Base-by-base conservation (phyloP, 1,140 invertebrate genomes). In the Leptestheria dahalacensis region DNA sequence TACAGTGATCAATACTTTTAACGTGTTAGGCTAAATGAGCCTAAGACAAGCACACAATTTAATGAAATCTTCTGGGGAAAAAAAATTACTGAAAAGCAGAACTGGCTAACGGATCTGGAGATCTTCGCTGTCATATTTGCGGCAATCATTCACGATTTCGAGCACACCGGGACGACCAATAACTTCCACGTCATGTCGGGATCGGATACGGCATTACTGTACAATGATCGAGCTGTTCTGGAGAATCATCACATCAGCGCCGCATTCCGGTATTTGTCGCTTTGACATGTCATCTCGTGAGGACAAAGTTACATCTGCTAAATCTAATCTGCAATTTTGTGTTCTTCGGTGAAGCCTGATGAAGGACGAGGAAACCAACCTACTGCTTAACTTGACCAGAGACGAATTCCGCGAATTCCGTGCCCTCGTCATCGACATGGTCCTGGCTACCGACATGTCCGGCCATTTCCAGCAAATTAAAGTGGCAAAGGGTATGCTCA, bases 161-260 rank as follows among this genome's bases (percentile, higher is more conserved):
- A 97, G 75, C 94, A 97, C 72, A 97, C 93, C n/a, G 93, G 93
- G 66, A 94, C 93, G 50, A 97, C 94, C n/a, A 97, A 97, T 72
- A 96, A 94, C 73, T 97, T 97, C 72, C 94, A 97, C 70, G 90
- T 97, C 21, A 93, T 91, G 85, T 94, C 91, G 24, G 85, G 88
- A 21, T 90, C 91, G n/a, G 88, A 95, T 20, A 88, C 88, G 12
- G 91, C 92, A 0, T 70, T 96, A 49, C 76, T 96, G 12, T 96
- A 94, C 75, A 97, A 97, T 73, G 92, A 97, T 70, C 76, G 91
- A 41, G 87, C 91, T 1, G 93, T 97, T 3, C 73, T 96, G 52
- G 92, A 97, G 73, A 97, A 97, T 71, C 90, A 94, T 73, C 92
- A 97, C 74, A 84, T 94, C 65, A 90, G 87, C 65, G 85, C 90